Evolutionary conservation across 2,888 invertebrate genomes (phyloP), one percentile per base, ranked within the genome.

Genomic region (Drosophila histrio): DNA sequence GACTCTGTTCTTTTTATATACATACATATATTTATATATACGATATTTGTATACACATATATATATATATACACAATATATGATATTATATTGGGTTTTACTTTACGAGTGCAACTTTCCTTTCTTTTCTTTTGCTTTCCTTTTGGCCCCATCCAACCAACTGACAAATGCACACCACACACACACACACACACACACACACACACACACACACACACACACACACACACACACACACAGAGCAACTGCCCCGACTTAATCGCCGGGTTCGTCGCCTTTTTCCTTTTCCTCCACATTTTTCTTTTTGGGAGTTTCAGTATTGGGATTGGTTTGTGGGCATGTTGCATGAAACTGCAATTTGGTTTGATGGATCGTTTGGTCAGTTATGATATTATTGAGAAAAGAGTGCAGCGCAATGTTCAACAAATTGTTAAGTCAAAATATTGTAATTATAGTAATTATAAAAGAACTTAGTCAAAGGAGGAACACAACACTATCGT

Each of bases 1-100:
- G 87, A 32, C 74, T 58, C 44, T 84, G 85, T 73, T 84, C 78
- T 78, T 81, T 80, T 84, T 87, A 41, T 67, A 54, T 13, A 43
- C 26, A 38, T 22, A 41, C 22, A 52, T 43, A 67, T 22, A 53
- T 19, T 36, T 41, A 46, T 26, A 63, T 34, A 43, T 32, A 26
- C 15, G n/a, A 32, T 32, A 43, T 36, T 43, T 22, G 13, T 21
- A 39, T 21, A 36, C 32, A 43, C 17, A 53, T 60, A 60, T 52
- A 52, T 43, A 15, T 34, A 13, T 43, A 46, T 28, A 56, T 72
- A 32, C 59, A 62, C 24, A 50, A 46, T 56, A 57, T 68, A 56
- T 57, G 64, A 63, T 78, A 65, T 87, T 64, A 77, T 87, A 74
- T 87, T 66, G 60, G 36, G 46, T 46, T 39, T 60, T 56, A 61